Conservation (phyloP, 2,888 invertebrate genomes). For the Nemotelus pantherinus region DNA sequence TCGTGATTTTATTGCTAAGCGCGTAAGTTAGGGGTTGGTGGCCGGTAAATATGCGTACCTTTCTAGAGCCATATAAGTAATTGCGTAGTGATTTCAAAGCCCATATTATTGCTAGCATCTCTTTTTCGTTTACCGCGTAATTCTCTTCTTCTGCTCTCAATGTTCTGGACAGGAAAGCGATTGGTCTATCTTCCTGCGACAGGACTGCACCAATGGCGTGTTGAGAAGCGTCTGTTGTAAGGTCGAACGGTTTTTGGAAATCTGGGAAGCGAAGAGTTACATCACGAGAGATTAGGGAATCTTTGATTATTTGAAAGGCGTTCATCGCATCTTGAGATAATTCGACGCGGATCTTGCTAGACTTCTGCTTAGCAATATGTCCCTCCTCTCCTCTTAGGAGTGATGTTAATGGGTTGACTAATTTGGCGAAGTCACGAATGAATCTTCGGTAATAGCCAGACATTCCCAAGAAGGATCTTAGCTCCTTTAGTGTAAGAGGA, state of each 20-base stretch:
- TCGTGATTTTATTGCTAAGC: neutral
- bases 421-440: neutral
- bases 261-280: too few relatives aligned
- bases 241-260: too few relatives aligned
- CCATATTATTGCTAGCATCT: conserved; percentile 2
- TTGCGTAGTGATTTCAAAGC: neutral
- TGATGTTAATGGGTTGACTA: neutral
- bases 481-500: neutral
- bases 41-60: neutral
- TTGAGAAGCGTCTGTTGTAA: neutral
- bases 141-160: neutral
- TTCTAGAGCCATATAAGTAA: conserved; percentile 1
- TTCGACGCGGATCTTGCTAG: neutral
- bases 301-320: neutral
- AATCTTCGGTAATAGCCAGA: neutral
- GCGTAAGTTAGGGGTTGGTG: conserved; percentile 8
- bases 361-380: neutral
- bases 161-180: conserved; percentile 3
- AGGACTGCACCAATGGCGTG: neutral
- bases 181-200: neutral
- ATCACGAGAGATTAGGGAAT: neutral
- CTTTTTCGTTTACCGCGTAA: conserved; percentile 7
- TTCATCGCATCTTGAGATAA: neutral
- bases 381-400: conserved; percentile 27
- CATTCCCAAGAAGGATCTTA: conserved; percentile 14